Evolutionary conservation across 2,797 vertebrate species (phyloP), one percentile per base, ranked within the genome.

Genomic region (Ctenopoma multispine): DNA sequence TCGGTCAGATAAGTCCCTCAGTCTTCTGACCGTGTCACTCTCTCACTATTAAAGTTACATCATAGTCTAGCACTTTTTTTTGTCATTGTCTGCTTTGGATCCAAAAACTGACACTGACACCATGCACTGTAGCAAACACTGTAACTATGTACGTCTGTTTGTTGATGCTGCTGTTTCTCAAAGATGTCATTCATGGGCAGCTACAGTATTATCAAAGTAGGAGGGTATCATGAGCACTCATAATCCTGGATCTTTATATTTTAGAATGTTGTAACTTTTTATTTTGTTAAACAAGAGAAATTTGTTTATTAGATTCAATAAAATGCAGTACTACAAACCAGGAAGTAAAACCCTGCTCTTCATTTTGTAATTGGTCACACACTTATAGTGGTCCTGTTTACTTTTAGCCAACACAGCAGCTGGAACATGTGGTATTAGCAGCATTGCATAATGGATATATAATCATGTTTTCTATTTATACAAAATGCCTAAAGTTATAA

Each of bases 241-340:
- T 89, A 81, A 87, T 85, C 84, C 87, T 82, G 87, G 87, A 90
- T 92, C 89, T 93, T 93, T 92, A 91, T 93, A 94, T 94, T 94
- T 92, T 93, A 89, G 92, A 93, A 92, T 94, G 90, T 93, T 83
- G 73, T 91, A 90, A 86, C 89, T 92, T 93, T 94, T 94, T 95
- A 94, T 94, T 95, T 94, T 94, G 92, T 85, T 94, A 92, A 93
- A 91, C 57, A 68, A 88, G 86, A 82, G 68, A 83, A 88, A 84
- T 90, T 77, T 54, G 92, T 93, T 92, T 93, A 94, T 91, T 90
- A 91, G 89, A 92, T 88, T 92, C 86, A 95, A 94, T 94, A 94
- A 95, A 95, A 94, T 90, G 90, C 91, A 92, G 85, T 90, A 91
- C 63, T 87, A 92, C 90, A 87, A 92, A 94, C 84, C 84, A 91